These are phyloP conservation scores for Pipistrellus nathusii DNA, from an alignment of 2,797 vertebrate species.

Conservation along the genomic window DNA sequence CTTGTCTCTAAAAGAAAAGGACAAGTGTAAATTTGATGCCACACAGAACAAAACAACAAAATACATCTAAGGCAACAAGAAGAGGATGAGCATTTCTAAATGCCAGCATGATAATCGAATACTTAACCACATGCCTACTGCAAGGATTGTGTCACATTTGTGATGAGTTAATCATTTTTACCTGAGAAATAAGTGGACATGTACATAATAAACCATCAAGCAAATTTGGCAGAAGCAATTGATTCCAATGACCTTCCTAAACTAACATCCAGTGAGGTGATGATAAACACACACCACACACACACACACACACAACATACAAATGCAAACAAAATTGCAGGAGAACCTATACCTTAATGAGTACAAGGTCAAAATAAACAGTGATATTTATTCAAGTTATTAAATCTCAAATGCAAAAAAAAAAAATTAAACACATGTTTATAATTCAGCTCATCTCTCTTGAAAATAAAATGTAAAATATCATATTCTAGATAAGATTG, in stretches of 20 bases:
- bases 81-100: slow-evolving; percentile 60
- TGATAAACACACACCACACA: background rate
- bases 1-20: slow-evolving; percentile 74
- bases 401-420: slow-evolving; percentile 30
- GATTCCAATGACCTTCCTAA: slow-evolving; percentile 59
- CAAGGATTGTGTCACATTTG: slow-evolving; percentile 77
- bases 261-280: slow-evolving; percentile 55
- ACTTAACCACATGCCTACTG: slow-evolving; percentile 67
- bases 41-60: slow-evolving; percentile 74
- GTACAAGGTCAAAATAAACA: slow-evolving; percentile 19
- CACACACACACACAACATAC: background rate
- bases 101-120: slow-evolving; percentile 68
- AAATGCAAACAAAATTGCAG: slow-evolving; percentile 70
- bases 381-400: slow-evolving; percentile 7
- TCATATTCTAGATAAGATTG: slow-evolving; percentile 18
- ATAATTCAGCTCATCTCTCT: background rate
- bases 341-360: slow-evolving; percentile 34
- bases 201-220: slow-evolving; percentile 40
- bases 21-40: slow-evolving; percentile 72
- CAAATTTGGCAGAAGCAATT: slow-evolving; percentile 50
- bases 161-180: slow-evolving; percentile 64
- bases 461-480: slow-evolving; percentile 22
- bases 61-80: slow-evolving; percentile 74
- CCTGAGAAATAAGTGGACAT: slow-evolving; percentile 67
- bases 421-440: background rate